These are phyloP conservation scores for Mactra quadrangularis DNA, from an alignment of 1,140 invertebrate genomes.

Conservation along the genomic window DNA sequence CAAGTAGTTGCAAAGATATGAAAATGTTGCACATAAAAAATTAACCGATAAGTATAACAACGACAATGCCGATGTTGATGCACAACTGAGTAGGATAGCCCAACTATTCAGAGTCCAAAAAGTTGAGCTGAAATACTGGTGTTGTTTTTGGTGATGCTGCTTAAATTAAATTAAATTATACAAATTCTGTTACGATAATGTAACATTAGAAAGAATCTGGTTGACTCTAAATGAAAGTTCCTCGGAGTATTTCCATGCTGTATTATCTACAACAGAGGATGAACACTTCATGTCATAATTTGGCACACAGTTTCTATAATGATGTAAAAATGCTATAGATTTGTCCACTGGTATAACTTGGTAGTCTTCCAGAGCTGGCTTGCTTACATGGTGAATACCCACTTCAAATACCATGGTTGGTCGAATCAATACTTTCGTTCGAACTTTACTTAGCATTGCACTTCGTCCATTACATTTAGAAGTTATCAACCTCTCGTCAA, in stretches of 20 bases:
- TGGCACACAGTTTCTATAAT: slow-evolving; percentile 88
- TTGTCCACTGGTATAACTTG: slow-evolving; percentile 79
- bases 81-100: too few species aligned
- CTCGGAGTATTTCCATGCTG: slow-evolving; percentile 58
- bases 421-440: slow-evolving; percentile 80
- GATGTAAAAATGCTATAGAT: slow-evolving; percentile 93
- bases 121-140: too few species aligned
- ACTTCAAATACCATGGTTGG: slow-evolving; percentile 80
- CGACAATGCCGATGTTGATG: too few species aligned
- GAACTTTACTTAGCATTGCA: slow-evolving; percentile 66
- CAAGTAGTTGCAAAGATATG: too few species aligned
- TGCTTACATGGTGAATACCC: slow-evolving; percentile 83
- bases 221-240: slow-evolving; percentile 54
- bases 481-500: slow-evolving; percentile 36
- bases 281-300: slow-evolving; percentile 79
- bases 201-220: too few species aligned
- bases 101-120: too few species aligned
- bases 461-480: slow-evolving; percentile 56
- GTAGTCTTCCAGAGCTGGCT: slow-evolving; percentile 71
- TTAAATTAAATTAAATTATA: too few species aligned
- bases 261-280: slow-evolving; percentile 65
- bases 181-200: too few species aligned
- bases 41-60: too few species aligned
- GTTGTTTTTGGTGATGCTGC: too few species aligned
- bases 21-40: too few species aligned